A percentile compares a stretch with the other conserved stretches of the same genome.
These are phyloP conservation scores for Sebastes fasciatus DNA, from an alignment of 2,113 vertebrate species.

Conservation along the genomic window DNA sequence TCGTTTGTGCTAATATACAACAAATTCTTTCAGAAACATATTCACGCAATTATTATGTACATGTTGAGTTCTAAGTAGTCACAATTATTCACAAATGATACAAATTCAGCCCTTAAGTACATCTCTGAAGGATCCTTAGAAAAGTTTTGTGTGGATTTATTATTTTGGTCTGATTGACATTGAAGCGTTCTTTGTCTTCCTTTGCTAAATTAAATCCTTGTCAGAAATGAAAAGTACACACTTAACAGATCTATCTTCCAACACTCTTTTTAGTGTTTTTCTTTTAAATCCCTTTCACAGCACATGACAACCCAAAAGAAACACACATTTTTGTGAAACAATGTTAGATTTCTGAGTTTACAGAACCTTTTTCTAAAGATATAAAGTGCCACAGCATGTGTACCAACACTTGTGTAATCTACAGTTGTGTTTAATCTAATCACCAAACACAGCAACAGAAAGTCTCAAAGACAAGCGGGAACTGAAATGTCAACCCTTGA, in stretches of 20 bases:
- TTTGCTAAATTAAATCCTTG: conserved; percentile 40
- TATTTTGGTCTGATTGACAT: conserved; percentile 11
- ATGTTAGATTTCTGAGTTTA: conserved; percentile 22
- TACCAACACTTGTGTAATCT: conserved; percentile 25
- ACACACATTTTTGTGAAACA: not conserved
- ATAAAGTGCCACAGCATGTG: conserved; percentile 52
- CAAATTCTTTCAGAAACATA: conserved; percentile 39
- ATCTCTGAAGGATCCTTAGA: conserved; percentile 27
- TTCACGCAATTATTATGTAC: conserved; percentile 68
- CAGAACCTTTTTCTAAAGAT: conserved; percentile 27
- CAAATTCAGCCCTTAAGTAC: conserved; percentile 72
- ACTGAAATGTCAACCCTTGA: conserved; percentile 6
- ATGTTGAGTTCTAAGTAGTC: conserved; percentile 43
- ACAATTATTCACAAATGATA: conserved; percentile 74
- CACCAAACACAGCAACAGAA: conserved; percentile 19
- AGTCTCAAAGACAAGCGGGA: not conserved
- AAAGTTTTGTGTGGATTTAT: conserved; percentile 22
- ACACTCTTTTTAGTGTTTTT: conserved; percentile 4
- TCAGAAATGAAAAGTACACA: conserved; percentile 18
- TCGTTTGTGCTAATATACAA: conserved; percentile 53
- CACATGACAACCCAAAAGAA: not conserved
- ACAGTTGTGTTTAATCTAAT: conserved; percentile 31
- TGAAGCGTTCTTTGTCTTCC: conserved; percentile 2
- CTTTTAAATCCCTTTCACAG: conserved; percentile 21
- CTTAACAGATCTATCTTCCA: not conserved